phyloP scores from a whole-genome alignment of 2,888 invertebrate genomes.

The Fragum sueziense region DNA sequence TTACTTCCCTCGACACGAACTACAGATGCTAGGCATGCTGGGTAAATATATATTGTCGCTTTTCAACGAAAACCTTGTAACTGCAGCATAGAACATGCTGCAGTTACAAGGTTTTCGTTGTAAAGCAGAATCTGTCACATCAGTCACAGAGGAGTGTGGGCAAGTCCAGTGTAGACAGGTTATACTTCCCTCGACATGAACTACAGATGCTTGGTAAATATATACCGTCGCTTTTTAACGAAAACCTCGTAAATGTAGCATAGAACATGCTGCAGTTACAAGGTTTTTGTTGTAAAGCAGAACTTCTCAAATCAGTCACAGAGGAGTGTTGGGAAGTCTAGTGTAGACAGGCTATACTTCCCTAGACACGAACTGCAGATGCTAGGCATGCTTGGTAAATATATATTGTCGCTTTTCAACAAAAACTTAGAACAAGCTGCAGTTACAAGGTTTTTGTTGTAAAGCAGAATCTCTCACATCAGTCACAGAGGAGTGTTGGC shows the following conservation, averaged over 20 bases:
- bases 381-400: slow-evolving; percentile 84
- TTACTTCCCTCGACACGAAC: slow-evolving; percentile 87
- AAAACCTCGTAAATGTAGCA: too few relatives aligned
- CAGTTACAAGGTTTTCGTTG: too few relatives aligned
- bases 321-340: slow-evolving; percentile 77
- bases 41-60: too few relatives aligned
- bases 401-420: background rate
- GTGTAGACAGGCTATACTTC: slow-evolving; percentile 89
- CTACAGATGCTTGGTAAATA: slow-evolving; percentile 86
- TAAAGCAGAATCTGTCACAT: slow-evolving; percentile 56
- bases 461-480: slow-evolving; percentile 58
- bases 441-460: too few relatives aligned
- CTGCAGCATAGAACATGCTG: too few relatives aligned
- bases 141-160: slow-evolving; percentile 68
- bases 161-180: slow-evolving; percentile 87
- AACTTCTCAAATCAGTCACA: slow-evolving; percentile 62
- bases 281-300: too few relatives aligned
- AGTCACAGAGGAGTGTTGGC: slow-evolving; percentile 67
- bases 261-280: too few relatives aligned
- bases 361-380: slow-evolving; percentile 88
- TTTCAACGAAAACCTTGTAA: too few relatives aligned
- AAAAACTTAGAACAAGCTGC: too few relatives aligned
- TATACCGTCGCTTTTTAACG: too few relatives aligned
- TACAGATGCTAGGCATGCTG: slow-evolving; percentile 86
- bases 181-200: slow-evolving; percentile 88